Percentiles rank a stretch among this genome's conserved stretches.
phyloP scores from a whole-genome alignment of 2,113 vertebrate genomes.

The Ranitomeya imitator region DNA sequence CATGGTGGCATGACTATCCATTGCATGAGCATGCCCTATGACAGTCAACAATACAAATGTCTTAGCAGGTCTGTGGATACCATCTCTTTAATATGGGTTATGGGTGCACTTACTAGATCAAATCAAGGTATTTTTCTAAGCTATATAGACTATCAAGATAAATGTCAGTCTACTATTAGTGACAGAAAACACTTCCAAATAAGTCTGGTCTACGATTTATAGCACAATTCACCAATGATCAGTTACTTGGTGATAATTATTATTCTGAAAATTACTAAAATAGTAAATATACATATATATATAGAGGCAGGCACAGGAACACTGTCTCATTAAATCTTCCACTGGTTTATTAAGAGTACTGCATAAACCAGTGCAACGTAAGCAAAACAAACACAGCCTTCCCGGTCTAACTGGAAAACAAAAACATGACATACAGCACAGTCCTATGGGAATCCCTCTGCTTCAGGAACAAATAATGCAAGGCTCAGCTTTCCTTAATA shows the following conservation, averaged over 20 bases:
- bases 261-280: neutral
- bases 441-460: no score
- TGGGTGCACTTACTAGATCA: neutral
- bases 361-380: no score
- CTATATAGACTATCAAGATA: constrained; percentile 29
- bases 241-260: neutral
- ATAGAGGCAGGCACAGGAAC: no score
- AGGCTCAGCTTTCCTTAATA: no score
- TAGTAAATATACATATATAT: neutral
- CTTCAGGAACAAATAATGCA: no score
- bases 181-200: constrained; percentile 8
- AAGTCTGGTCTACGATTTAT: neutral
- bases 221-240: neutral
- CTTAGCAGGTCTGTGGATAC: neutral
- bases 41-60: constrained; percentile 34
- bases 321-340: no score
- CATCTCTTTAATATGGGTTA: neutral
- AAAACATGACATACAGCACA: no score
- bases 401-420: no score
- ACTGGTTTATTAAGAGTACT: no score
- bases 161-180: constrained; percentile 33
- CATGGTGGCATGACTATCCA: constrained; percentile 23
- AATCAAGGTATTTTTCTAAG: constrained; percentile 15
- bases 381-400: no score
- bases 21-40: constrained; percentile 40